phyloP scores from a whole-genome alignment of 1,140 invertebrate species.

The Bombus sylvicola region DNA sequence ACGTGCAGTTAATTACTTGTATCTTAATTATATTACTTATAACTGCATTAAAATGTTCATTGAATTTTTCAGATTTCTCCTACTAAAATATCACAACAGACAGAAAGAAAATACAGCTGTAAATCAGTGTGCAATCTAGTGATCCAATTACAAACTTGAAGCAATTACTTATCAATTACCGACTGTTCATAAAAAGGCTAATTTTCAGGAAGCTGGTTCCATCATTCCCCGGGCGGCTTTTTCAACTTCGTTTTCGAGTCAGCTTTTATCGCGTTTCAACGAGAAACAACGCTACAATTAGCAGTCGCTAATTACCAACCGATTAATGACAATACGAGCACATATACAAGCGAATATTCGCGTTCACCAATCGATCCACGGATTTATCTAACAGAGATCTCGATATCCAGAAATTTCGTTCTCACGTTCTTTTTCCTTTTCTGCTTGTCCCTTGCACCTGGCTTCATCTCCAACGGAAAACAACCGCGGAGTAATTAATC shows the following conservation, averaged over 20 bases:
- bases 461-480: neutral
- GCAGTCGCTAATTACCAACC: slow-evolving; percentile 10
- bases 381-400: neutral
- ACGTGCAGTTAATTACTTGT: too few species aligned
- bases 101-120: neutral
- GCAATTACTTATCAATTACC: neutral
- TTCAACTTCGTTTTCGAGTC: neutral
- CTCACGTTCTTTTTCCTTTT: neutral
- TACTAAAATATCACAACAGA: too few species aligned
- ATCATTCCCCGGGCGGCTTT: neutral
- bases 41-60: too few species aligned
- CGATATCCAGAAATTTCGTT: neutral
- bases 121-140: neutral
- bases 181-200: neutral
- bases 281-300: neutral
- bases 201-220: neutral
- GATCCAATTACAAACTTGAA: neutral
- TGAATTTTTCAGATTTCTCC: too few species aligned
- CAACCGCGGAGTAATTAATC: neutral
- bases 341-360: neutral
- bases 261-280: neutral
- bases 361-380: neutral
- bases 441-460: too few species aligned
- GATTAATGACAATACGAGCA: slow-evolving; percentile 23
- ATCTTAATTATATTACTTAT: too few species aligned